These are phyloP conservation scores for Hiodon alosoides DNA, from an alignment of 2,113 vertebrate genomes.

Conservation along the genomic window DNA sequence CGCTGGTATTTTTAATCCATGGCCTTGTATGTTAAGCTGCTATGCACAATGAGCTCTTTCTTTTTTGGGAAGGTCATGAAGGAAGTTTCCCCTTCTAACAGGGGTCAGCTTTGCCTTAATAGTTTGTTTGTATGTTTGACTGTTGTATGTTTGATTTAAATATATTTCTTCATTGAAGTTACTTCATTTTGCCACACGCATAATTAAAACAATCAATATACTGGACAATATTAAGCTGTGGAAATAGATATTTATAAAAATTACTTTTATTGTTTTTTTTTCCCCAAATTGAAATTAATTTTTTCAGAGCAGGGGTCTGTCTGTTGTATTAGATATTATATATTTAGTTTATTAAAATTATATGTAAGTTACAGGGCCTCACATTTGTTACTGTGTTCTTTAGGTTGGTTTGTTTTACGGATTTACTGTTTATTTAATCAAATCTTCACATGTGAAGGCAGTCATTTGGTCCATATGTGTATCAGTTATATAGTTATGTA, in stretches of 20 bases:
- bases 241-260: not conserved
- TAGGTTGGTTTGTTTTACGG: not conserved
- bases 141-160: not conserved
- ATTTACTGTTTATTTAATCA: not conserved
- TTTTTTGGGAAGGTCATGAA: not conserved
- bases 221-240: not conserved
- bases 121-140: not conserved
- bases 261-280: not conserved
- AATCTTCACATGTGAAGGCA: not conserved
- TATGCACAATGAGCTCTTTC: not conserved
- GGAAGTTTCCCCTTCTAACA: constrained; percentile 16
- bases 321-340: no score
- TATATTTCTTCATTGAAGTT: not conserved
- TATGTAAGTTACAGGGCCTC: no score
- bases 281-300: not conserved
- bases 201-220: not conserved
- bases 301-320: no score
- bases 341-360: no score
- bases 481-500: not conserved
- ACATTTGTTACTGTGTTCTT: not conserved
- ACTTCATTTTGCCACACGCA: constrained; percentile 34
- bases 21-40: constrained; percentile 38
- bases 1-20: constrained; percentile 24
- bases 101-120: constrained; percentile 11
- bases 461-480: not conserved